Conservation (phyloP, 92 coral and sea anemone genomes). For the Epizoanthus illoricatus region DNA sequence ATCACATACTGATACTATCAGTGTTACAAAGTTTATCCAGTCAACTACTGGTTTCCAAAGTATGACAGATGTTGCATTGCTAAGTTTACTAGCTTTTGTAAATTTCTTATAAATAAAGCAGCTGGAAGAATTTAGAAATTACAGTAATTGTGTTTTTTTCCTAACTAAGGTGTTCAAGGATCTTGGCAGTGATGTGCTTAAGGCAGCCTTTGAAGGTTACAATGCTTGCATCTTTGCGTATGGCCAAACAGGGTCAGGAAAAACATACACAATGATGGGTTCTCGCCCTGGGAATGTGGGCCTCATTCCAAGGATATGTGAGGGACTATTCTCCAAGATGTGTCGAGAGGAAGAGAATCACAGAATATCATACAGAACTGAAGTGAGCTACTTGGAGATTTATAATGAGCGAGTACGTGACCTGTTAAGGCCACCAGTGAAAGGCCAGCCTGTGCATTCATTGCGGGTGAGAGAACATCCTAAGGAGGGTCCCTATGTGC, state of each 20-base stretch:
- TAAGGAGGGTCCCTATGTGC: slow-evolving; percentile 97
- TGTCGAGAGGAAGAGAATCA: slow-evolving; percentile 62
- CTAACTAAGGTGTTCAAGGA: slow-evolving; percentile 81
- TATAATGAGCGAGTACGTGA: slow-evolving; percentile 97
- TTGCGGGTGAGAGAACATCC: slow-evolving; percentile 95
- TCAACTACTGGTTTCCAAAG: too few relatives aligned
- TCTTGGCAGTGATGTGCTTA: slow-evolving; percentile 92
- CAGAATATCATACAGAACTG: slow-evolving; percentile 89
- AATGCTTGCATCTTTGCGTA: slow-evolving; percentile 98
- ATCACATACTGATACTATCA: too few relatives aligned
- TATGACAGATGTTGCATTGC: too few relatives aligned
- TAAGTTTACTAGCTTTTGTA: too few relatives aligned
- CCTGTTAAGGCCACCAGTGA: slow-evolving; percentile 85
- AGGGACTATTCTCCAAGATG: slow-evolving; percentile 91
- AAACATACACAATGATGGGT: slow-evolving; percentile 99
- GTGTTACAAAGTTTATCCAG: too few relatives aligned
- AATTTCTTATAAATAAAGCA: too few relatives aligned
- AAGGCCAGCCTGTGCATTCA: slow-evolving; percentile 83
- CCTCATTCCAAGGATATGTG: slow-evolving; percentile 94
- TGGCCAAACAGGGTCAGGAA: slow-evolving; percentile 98
- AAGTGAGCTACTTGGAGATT: slow-evolving; percentile 95
- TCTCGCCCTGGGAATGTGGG: slow-evolving; percentile 67
- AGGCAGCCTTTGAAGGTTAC: slow-evolving; percentile 97
- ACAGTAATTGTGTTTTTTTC: background rate
- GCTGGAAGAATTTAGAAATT: too few relatives aligned